Base-by-base conservation (phyloP, 1,140 invertebrate genomes). In the Ladona fulva region DNA sequence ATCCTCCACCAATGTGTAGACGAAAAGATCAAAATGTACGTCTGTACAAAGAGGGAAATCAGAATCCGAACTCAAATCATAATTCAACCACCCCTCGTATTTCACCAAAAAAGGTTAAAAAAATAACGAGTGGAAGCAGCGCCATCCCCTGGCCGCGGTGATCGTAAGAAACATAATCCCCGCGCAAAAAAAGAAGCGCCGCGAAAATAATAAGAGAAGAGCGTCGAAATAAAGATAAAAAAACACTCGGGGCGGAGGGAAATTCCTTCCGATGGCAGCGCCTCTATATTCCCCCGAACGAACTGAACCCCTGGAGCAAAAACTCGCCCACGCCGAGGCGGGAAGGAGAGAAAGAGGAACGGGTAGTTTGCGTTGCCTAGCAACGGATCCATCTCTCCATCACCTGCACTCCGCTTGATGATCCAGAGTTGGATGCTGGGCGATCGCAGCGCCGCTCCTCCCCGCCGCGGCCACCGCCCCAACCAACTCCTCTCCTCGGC, bases 381-480 rank as follows among this genome's bases (percentile, higher is more conserved):
- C 52, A 66, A 66, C 52, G 44, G 44, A 10, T n/a, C n/a, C 44
- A 16, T 66, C 52, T 66, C 52, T 66, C 52, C 52, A 66, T 66
- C 52, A 66, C 52, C 52, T 66, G 52, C 52, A 66, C 52, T 66
- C n/a, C 52, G 52, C 16, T 66, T 66, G 52, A 66, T 66, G 52
- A 66, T 66, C 16, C 52, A 22, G 29, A 37, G 29, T 37, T 8
- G 29, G 29, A 37, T 37, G 52, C 52, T 66, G 52, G n/a, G 52
- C 52, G 52, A 66, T 12, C 1, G 52, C 52, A 66, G 52, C 52
- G 52, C 52, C 52, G 52, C n/a, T 16, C 52, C 12, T 12, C 52
- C 52, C 52, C 52, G 52, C 52, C 52, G 52, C 52, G 52, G 52
- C 16, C 14, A 5, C 3, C 52, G 16, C 16, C 16, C 52, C 3